Evolutionary conservation across 2,797 vertebrate species (phyloP).

Genomic region (Cyclura pinguis): DNA sequence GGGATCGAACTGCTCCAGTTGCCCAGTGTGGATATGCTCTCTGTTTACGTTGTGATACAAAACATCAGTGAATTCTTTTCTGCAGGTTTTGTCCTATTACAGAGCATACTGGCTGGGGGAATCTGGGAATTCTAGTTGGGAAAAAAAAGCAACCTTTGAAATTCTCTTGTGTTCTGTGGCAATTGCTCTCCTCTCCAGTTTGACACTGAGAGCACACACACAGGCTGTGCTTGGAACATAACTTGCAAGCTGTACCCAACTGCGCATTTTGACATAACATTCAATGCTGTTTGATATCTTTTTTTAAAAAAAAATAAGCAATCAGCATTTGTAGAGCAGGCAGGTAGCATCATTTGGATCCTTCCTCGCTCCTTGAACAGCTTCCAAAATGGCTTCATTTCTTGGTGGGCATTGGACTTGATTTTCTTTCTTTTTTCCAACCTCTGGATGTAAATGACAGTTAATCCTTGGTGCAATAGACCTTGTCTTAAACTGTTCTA

Average conservation of each 20-base stretch:
- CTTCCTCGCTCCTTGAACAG: background rate
- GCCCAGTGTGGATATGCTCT: no score
- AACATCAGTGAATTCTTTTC: background rate
- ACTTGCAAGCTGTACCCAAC: no score
- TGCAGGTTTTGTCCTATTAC: background rate
- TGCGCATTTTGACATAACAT: background rate
- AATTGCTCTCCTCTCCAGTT: background rate
- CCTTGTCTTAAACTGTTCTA: conserved; percentile 63
- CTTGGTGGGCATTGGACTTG: background rate
- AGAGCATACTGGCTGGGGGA: no score
- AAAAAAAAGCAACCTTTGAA: no score
- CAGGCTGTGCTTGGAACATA: background rate
- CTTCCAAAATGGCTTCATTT: background rate
- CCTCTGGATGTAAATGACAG: conserved; percentile 38
- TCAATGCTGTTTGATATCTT: background rate
- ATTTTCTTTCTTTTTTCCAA: background rate
- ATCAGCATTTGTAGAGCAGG: background rate
- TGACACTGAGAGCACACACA: background rate
- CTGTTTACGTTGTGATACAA: no score
- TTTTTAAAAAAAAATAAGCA: background rate
- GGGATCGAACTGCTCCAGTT: no score
- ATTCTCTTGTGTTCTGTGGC: background rate
- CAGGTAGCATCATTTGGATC: background rate
- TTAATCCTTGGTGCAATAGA: conserved; percentile 63
- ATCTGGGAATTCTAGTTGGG: no score